Evolutionary conservation across 2,113 vertebrate species (phyloP).

Genomic region (Anguilla rostrata): DNA sequence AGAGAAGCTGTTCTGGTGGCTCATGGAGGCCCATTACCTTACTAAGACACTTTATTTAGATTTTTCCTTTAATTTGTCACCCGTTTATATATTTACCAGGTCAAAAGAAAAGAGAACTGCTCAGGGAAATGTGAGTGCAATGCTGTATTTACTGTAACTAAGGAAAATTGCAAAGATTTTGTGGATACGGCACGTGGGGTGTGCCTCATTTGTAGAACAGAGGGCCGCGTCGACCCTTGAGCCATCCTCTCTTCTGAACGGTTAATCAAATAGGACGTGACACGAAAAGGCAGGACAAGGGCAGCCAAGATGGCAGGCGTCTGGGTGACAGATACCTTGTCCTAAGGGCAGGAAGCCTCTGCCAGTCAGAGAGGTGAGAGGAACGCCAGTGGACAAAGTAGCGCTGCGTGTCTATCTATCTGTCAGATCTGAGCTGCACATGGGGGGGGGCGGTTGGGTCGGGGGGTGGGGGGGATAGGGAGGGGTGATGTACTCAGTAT

Average conservation of each 20-base stretch:
- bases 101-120: not conserved
- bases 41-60: no score
- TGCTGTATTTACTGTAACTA: not conserved
- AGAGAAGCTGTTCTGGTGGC: no score
- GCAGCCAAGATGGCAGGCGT: not conserved
- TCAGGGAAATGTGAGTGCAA: not conserved
- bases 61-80: no score
- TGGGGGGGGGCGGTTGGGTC: not conserved
- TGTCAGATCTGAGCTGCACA: not conserved
- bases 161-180: not conserved
- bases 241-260: slow-evolving; percentile 9
- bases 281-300: slow-evolving; percentile 36
- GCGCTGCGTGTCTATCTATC: not conserved
- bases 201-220: not conserved
- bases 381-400: not conserved
- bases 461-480: no score
- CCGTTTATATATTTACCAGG: not conserved
- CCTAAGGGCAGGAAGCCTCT: slow-evolving; percentile 2
- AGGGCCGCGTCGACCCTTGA: not conserved
- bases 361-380: slow-evolving; percentile 15
- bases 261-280: slow-evolving; percentile 23
- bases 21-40: no score
- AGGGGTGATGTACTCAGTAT: not conserved
- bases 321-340: slow-evolving; percentile 6
- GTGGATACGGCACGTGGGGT: not conserved